Percentiles rank a stretch among this genome's conserved stretches.
These are phyloP conservation scores for Heliconius hermathena DNA, from an alignment of 1,140 invertebrate genomes.

Conservation along the genomic window DNA sequence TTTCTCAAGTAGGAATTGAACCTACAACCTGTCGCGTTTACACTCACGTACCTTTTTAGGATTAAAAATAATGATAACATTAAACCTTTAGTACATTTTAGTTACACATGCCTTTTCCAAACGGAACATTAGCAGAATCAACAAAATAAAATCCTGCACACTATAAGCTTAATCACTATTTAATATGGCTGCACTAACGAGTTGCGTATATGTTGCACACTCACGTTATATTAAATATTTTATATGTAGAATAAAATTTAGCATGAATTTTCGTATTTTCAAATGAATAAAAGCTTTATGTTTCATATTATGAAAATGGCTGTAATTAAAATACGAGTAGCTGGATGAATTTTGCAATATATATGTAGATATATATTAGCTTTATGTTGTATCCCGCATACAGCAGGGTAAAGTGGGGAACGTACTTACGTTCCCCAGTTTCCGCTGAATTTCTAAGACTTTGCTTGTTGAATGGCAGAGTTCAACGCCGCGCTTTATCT, in stretches of 20 bases:
- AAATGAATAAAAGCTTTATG: neutral
- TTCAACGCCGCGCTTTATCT: too few species aligned
- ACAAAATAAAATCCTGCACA: neutral
- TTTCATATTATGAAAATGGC: neutral
- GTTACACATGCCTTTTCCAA: neutral
- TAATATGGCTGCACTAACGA: conserved; percentile 11
- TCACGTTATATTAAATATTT: neutral
- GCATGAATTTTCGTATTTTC: neutral
- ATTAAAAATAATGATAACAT: too few species aligned
- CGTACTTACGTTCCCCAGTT: too few species aligned
- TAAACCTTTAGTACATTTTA: neutral
- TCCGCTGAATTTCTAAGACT: too few species aligned
- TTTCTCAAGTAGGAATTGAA: too few species aligned
- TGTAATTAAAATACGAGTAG: neutral
- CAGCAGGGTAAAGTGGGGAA: too few species aligned
- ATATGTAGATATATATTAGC: too few species aligned
- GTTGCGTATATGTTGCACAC: neutral
- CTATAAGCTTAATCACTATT: neutral
- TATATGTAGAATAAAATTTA: neutral
- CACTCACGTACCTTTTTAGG: too few species aligned
- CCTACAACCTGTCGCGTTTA: too few species aligned
- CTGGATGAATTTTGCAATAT: neutral
- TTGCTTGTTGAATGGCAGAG: too few species aligned
- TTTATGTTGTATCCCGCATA: too few species aligned
- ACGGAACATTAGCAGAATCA: neutral